Conservation (phyloP, 2,797 vertebrate species). For the Petrocephalus sullivani region DNA sequence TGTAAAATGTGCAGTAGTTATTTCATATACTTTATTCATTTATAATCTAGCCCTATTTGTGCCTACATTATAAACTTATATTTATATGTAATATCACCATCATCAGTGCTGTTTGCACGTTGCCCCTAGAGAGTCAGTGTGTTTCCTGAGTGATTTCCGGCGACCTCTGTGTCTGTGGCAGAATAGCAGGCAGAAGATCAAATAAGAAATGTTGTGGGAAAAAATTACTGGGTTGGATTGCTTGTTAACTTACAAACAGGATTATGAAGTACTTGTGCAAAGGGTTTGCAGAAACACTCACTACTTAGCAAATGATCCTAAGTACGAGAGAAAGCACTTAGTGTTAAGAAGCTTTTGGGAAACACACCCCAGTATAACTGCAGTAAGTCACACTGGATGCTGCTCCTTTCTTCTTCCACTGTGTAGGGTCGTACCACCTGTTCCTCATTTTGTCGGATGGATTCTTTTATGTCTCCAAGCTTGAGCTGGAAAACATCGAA, state of each 20-base stretch:
- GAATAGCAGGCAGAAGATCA: no score
- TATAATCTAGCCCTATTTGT: no score
- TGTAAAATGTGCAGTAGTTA: no score
- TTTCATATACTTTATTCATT: no score
- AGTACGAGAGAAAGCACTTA: background rate
- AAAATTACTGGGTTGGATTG: background rate
- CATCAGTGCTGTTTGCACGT: no score
- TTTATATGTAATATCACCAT: no score
- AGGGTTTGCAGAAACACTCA: background rate
- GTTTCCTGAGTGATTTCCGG: no score
- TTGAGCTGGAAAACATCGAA: conserved; percentile 74
- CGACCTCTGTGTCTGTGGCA: no score
- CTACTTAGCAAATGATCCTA: background rate
- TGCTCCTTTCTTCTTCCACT: conserved; percentile 23
- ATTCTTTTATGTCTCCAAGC: conserved; percentile 77
- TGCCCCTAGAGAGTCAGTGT: no score
- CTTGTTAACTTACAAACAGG: background rate
- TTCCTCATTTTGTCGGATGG: conserved; percentile 75
- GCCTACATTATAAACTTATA: no score
- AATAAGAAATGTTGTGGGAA: background rate
- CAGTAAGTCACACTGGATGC: background rate
- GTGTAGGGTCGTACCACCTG: conserved; percentile 73
- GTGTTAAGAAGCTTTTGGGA: background rate
- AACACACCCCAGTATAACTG: background rate
- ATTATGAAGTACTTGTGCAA: background rate